Base-by-base conservation (phyloP, 2,888 invertebrate species). In the Omphaloscelis lunosa region DNA sequence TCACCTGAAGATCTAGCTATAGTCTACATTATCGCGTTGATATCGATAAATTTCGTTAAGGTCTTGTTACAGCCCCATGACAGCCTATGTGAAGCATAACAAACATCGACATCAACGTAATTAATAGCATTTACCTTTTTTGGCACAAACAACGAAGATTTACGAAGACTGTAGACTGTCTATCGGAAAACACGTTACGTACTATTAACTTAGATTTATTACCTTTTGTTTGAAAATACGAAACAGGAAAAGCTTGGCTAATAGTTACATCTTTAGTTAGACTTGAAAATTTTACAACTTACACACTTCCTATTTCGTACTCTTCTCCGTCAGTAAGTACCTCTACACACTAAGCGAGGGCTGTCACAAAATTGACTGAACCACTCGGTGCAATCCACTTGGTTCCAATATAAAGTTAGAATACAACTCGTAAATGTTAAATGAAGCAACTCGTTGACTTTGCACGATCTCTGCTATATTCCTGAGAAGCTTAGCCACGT, bases 351-450 rank as follows among this genome's bases (percentile, higher is more conserved):
- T 27, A 48, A 51, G 9, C 39, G 51, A 77, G 12, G 41, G 51
- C 53, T 63, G 72, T 67, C 72, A 66, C 58, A 27, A 63, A 67
- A 77, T 72, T 73, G 48, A 61, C 75, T 68, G 53, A 58, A 68
- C 34, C 61, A 56, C 66, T 79, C 56, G 63, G 48, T 84, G 83
- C 77, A 83, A 81, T 78, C 72, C 81, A 75, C 79, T 85, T 71
- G 61, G 72, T 67, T 56, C n/a, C 65, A 79, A 79, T 83, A 83
- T 66, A 86, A 80, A 79, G 75, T 71, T 83, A 83, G 72, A 69
- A 81, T 75, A 75, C 51, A 73, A 71, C 77, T 77, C 78, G 75
- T 86, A 86, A 86, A 88, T 86, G 76, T 85, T 85, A 80, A 83
- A 86, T 83, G 75, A 85, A 84, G 71, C 70, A 71, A 75, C 77